Percentiles rank a stretch among this genome's conserved stretches.
Evolutionary conservation across 2,888 invertebrate genomes (phyloP).

Genomic region (Altica lythri): DNA sequence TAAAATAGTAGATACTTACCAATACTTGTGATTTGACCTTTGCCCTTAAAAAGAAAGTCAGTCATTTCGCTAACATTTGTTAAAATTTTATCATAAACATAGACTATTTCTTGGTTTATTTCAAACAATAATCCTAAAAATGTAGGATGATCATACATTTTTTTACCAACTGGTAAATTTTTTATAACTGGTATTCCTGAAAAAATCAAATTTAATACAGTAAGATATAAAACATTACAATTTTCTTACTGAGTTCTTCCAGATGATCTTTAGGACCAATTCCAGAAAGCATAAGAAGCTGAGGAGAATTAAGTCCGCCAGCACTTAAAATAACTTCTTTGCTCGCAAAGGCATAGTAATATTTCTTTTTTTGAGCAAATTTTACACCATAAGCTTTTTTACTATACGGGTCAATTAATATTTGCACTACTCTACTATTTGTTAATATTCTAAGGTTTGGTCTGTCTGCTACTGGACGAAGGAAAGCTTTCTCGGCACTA

Average conservation of each 20-base stretch:
- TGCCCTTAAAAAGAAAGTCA: constrained; percentile 56
- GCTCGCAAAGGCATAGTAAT: constrained; percentile 61
- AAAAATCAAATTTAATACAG: constrained; percentile 5
- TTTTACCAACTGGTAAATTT: constrained; percentile 71
- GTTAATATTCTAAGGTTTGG: constrained; percentile 72
- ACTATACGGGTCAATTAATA: constrained; percentile 67
- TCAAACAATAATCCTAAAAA: constrained; percentile 59
- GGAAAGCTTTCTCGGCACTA: constrained; percentile 69
- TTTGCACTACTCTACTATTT: constrained; percentile 64
- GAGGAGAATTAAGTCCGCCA: constrained; percentile 87
- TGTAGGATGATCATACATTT: constrained; percentile 66
- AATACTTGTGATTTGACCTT: constrained; percentile 60
- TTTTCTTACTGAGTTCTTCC: constrained; percentile 55
- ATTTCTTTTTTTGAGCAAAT: constrained; percentile 61
- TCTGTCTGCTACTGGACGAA: constrained; percentile 64
- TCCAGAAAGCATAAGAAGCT: constrained; percentile 81
- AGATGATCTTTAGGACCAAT: constrained; percentile 68
- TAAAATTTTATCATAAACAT: constrained; percentile 27
- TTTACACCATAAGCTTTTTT: constrained; percentile 72
- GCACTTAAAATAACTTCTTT: constrained; percentile 88
- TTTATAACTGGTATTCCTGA: constrained; percentile 63
- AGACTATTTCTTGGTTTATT: constrained; percentile 40
- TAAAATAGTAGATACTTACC: no score
- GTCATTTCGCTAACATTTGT: constrained; percentile 46
- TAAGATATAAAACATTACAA: not conserved